A percentile compares a stretch with the other conserved stretches of the same genome.
phyloP scores from a whole-genome alignment of 1,140 invertebrate species.

The Drosophila busckii region DNA sequence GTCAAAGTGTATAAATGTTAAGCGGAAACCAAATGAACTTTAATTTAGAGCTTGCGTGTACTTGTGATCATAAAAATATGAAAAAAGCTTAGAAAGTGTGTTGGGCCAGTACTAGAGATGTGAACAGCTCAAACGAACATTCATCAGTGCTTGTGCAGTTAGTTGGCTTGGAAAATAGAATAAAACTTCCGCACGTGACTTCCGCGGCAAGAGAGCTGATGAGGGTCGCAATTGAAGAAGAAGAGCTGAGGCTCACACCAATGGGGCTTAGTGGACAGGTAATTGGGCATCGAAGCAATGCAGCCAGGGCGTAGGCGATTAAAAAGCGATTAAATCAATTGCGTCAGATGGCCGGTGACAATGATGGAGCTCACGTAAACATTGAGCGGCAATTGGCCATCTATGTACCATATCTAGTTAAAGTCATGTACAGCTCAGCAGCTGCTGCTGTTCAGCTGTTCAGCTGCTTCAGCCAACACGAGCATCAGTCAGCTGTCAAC shows the following conservation, averaged over 20 bases:
- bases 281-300: conserved; percentile 47
- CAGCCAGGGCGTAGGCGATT: conserved; percentile 64
- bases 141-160: no score
- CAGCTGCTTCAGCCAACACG: background rate
- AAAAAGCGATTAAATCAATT: conserved; percentile 73
- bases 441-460: no score
- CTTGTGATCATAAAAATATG: conserved; percentile 7
- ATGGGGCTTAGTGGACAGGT: conserved; percentile 29
- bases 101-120: no score
- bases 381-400: no score
- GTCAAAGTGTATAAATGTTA: conserved; percentile 49
- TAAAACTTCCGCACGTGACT: conserved; percentile 71
- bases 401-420: no score
- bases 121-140: conserved; percentile 8
- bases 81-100: conserved; percentile 28
- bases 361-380: no score
- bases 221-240: conserved; percentile 18
- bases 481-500: conserved; percentile 52
- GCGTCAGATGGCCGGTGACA: conserved; percentile 31
- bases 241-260: conserved; percentile 1
- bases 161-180: conserved; percentile 30
- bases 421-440: no score
- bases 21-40: conserved; percentile 48
- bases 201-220: conserved; percentile 42
- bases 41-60: conserved; percentile 64